Percentiles rank a stretch among this genome's conserved stretches.
Conservation (phyloP, 2,888 invertebrate species). For the Limnephilus lunatus region DNA sequence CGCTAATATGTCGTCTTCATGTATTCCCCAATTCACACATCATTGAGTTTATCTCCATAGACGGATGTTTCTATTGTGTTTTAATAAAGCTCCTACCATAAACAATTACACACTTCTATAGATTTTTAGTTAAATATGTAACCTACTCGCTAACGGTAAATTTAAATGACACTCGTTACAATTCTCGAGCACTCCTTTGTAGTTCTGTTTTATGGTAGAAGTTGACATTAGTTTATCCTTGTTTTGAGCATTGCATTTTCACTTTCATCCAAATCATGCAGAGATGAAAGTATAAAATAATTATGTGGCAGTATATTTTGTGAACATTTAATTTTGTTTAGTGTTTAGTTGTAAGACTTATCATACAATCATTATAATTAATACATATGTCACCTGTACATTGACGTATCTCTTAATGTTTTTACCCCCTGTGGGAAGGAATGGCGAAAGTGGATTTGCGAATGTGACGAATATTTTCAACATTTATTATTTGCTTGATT, state of each 20-base stretch:
- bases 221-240: background rate
- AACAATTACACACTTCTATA: conserved; percentile 7
- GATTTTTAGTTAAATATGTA: conserved; percentile 16
- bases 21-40: background rate
- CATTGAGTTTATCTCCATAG: background rate
- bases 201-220: background rate
- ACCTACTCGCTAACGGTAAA: background rate
- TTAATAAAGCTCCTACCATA: background rate
- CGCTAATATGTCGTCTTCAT: conserved; percentile 27
- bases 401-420: conserved; percentile 43
- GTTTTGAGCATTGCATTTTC: background rate
- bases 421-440: background rate
- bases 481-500: conserved; percentile 22
- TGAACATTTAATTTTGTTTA: conserved; percentile 21
- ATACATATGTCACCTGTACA: conserved; percentile 51
- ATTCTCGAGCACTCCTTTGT: conserved; percentile 42
- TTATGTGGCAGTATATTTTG: background rate
- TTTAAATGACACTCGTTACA: conserved; percentile 46
- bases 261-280: background rate
- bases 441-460: conserved; percentile 18
- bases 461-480: conserved; percentile 22
- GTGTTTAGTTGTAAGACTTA: conserved; percentile 43
- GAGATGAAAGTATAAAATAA: background rate
- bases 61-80: conserved; percentile 2
- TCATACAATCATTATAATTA: conserved; percentile 42